Base-by-base conservation (phyloP, 2,113 vertebrate species). In the Phylloscopus trochiloides region DNA sequence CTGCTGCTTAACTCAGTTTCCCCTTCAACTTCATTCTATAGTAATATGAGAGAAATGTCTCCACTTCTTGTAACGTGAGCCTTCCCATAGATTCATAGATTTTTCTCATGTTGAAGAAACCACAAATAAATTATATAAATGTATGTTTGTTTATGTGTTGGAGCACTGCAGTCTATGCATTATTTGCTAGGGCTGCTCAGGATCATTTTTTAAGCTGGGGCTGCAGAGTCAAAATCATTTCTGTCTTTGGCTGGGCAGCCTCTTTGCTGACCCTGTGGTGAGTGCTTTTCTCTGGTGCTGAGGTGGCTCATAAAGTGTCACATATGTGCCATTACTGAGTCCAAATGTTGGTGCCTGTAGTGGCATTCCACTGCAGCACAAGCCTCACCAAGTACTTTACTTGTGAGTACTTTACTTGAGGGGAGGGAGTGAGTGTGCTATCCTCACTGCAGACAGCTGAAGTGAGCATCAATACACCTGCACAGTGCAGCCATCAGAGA, bases 281-380 rank as follows among this genome's bases (percentile, higher is more conserved):
- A 75, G 22, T 87, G 48, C 21, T 65, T 68, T 88, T 45, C 34
- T 40, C 14, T 70, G 25, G 8, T 79, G 31, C 20, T 76, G n/a
- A 62, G 31, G 34, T 83, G 38, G 42, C 25, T 92, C 14, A 38
- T 65, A 20, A 80, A 26, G 29, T 55, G 52, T 92, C 52, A 61
- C 9, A 6, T 10, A 25, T 38, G 16, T 66, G 42, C 40, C 24
- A 7, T 47, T 48, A 11, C 2, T n/a, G 38, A 70, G 29, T 75
- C 34, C 15, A 45, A 0, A 25, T 38, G 36, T 59, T 1, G 0
- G 25, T 83, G 74, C 36, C 50, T 54, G 7, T 65, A 24, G 20
- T 29, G n/a, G 20, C n/a, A 22, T 78, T 91, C 47, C 72, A 0
- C 28, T 75, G 1, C 70, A 74, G 28, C 18, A 54, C 45, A 92